Evolutionary conservation across 2,888 invertebrate species (phyloP), one percentile per base, ranked within the genome.

Genomic region (Phyllotreta cruciferae): DNA sequence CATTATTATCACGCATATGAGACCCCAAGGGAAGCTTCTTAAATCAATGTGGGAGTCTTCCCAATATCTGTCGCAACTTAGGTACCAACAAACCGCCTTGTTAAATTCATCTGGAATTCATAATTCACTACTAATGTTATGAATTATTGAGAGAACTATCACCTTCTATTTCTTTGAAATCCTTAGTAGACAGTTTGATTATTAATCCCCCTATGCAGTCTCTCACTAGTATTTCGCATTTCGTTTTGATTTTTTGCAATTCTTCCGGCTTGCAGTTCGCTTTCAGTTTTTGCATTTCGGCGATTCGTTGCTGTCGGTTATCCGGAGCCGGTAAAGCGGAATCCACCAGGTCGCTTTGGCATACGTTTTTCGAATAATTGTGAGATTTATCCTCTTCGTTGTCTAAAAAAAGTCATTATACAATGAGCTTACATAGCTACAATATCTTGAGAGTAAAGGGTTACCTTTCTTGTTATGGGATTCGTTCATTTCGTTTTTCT

Each of bases 31-130:
- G 78, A 93, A 93, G 68, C 88, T 88, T 71, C 91, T 86, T 54
- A 89, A 86, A 69, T 90, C 87, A 8, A 87, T 85, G 67, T 90
- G 89, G 2, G 86, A 85, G 80, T 93, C 93, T 81, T 95, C 93
- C 94, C 94, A 95, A 81, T 94, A 95, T 67, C 92, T 88, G 79
- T 94, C 94, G 78, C 96, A 96, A 69, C 93, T 93, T 76, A 96
- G 83, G 82, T 94, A 95, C 90, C 94, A 94, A 80, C 96, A 96
- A 45, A 95, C 90, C 1, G 92, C 92, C 75, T 92, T 88, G 80
- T 94, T 93, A 82, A 95, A 86, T 80, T 94, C 93, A 78, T 92
- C 94, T 94, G 80, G 5, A 77, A 77, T 38, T 14, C 7, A 53
- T 14, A 35, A 53, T 42, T 6, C 24, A 56, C 14, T 36, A 56